Base-by-base conservation (phyloP, 1,140 invertebrate genomes). In the Sycophila sp. region DNA sequence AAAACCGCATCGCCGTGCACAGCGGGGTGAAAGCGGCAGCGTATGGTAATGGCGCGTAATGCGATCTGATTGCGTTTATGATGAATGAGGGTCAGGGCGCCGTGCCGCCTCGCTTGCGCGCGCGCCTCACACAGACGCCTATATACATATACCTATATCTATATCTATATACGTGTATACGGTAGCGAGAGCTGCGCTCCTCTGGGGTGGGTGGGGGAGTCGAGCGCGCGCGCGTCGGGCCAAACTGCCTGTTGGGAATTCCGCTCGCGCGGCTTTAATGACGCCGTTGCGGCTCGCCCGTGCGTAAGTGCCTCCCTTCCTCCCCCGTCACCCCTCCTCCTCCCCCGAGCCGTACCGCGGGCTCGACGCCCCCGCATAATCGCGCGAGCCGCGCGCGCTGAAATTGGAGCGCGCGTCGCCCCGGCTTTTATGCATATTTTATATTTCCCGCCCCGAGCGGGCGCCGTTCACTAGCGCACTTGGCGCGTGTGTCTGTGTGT, bases 1-100 rank as follows among this genome's bases (percentile, higher is more conserved):
- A 42, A 42, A 17, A n/a, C n/a, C 2, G 24, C 17, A 22, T 7
- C 19, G 49, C 2, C 47, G 47, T 26, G 13, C 49, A n/a, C n/a
- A n/a, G n/a, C 28, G 38, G 66, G 11, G 51, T 30, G 10, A 45
- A 24, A 1, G 45, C 17, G 56, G 38, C 59, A 62, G 72, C 75
- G 69, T 75, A 79, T 77, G 77, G 73, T 79, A 78, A 79, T 79
- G 73, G 76, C 72, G 71, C 72, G 74, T 79, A 79, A 79, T 79
- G 76, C 76, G 75, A 78, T 78, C 74, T 76, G 78, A 79, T 79
- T 78, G 74, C 76, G 71, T 77, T 77, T 76, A 77, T 75, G 77
- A 78, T 74, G 77, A 77, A 76, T 74, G 76, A 70, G 76, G 73
- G 70, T 73, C 69, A 66, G 58, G 51, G 51, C 40, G 51, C 36